phyloP scores from a whole-genome alignment of 2,797 vertebrate genomes.

The Phalanger gymnotis region DNA sequence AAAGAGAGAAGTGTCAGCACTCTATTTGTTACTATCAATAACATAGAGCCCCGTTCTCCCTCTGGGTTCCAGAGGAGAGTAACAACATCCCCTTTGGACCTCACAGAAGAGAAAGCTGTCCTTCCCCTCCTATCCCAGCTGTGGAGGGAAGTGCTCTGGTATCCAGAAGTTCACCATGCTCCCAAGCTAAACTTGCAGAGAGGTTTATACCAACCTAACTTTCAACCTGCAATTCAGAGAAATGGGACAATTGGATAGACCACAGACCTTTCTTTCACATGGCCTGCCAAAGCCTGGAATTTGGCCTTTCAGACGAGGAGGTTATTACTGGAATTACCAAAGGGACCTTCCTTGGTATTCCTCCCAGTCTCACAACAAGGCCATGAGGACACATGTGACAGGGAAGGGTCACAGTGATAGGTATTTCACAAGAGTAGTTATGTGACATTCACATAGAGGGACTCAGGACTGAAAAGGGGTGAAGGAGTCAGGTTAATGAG shows the following conservation, averaged over 20 bases:
- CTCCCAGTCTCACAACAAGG: neutral
- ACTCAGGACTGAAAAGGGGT: conserved; percentile 44
- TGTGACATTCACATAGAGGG: conserved; percentile 9
- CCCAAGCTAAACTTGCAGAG: conserved; percentile 17
- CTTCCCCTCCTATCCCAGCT: conserved; percentile 25
- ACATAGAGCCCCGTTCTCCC: conserved; percentile 62
- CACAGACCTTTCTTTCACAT: neutral
- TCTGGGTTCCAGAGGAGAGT: conserved; percentile 35
- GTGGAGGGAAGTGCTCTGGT: conserved; percentile 39
- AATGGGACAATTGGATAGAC: neutral
- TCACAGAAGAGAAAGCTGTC: conserved; percentile 14
- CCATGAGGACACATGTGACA: neutral
- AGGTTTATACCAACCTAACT: neutral
- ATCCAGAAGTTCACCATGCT: conserved; percentile 42
- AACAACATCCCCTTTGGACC: neutral
- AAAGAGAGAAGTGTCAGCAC: conserved; percentile 52
- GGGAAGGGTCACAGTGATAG: neutral
- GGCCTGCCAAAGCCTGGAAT: neutral
- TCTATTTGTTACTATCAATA: conserved; percentile 33
- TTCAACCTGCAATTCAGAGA: neutral
- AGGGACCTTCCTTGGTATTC: neutral
- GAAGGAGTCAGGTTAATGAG: neutral
- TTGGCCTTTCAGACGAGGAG: neutral
- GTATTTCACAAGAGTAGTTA: neutral
- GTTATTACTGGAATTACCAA: neutral